Conservation (phyloP, 1,140 invertebrate species). For the Hesperophylax magnus region DNA sequence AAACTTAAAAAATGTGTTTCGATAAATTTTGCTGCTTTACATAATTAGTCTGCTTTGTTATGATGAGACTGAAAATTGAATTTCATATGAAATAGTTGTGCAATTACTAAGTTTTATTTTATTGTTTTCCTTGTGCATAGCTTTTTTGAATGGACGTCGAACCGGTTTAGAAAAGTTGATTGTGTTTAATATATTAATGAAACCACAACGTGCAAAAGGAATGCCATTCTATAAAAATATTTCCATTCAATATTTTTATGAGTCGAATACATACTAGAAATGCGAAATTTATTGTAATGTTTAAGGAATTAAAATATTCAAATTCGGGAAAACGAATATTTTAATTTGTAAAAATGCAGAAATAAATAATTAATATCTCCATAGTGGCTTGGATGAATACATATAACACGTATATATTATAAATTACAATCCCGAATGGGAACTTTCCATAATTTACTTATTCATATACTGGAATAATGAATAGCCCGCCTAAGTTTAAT, state of each 20-base stretch:
- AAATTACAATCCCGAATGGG: no score
- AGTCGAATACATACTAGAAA: not conserved
- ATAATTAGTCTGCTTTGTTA: no score
- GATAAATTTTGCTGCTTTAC: no score
- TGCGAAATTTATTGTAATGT: slow-evolving; percentile 14
- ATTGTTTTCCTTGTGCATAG: not conserved
- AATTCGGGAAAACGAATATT: not conserved
- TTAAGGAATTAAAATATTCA: not conserved
- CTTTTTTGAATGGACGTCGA: not conserved
- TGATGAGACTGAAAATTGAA: not conserved
- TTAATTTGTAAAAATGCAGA: not conserved
- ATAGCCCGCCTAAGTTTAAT: no score
- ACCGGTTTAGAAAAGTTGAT: not conserved
- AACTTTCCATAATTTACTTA: no score
- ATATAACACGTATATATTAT: no score
- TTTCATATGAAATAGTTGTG: not conserved
- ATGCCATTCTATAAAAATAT: not conserved
- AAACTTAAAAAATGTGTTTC: no score
- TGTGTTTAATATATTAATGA: not conserved
- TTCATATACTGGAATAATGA: no score
- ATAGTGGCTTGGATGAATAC: no score
- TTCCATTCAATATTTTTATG: not conserved
- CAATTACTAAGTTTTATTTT: not conserved
- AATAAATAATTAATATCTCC: no score
- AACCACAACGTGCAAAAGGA: not conserved